Evolutionary conservation across 2,888 invertebrate species (phyloP).

Genomic region (Ochlodes sylvanus): DNA sequence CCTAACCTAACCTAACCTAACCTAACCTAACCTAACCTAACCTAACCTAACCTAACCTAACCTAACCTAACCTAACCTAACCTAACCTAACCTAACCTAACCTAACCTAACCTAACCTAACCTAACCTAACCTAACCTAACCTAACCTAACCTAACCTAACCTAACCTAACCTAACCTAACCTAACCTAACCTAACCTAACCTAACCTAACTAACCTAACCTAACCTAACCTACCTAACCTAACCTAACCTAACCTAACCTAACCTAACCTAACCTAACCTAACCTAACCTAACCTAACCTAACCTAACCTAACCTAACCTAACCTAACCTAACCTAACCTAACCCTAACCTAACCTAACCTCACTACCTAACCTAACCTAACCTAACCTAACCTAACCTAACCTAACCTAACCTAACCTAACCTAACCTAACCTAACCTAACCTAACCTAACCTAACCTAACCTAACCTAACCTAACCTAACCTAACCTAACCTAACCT

Average conservation of each 20-base stretch:
- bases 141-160: background rate
- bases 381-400: background rate
- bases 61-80: slow-evolving; percentile 40
- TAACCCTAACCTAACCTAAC: background rate
- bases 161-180: background rate
- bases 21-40: background rate
- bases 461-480: slow-evolving; percentile 26
- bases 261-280: background rate
- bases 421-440: background rate
- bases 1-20: slow-evolving; percentile 27
- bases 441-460: slow-evolving; percentile 32
- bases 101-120: background rate
- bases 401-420: background rate
- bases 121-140: background rate
- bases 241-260: background rate
- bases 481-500: slow-evolving; percentile 32
- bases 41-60: slow-evolving; percentile 45
- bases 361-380: background rate
- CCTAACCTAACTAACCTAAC: background rate
- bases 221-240: background rate
- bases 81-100: slow-evolving; percentile 41
- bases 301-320: background rate
- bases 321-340: background rate
- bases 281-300: background rate
- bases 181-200: background rate